These are phyloP conservation scores for Regulus satrapa DNA, from an alignment of 2,113 vertebrate genomes.

Conservation along the genomic window DNA sequence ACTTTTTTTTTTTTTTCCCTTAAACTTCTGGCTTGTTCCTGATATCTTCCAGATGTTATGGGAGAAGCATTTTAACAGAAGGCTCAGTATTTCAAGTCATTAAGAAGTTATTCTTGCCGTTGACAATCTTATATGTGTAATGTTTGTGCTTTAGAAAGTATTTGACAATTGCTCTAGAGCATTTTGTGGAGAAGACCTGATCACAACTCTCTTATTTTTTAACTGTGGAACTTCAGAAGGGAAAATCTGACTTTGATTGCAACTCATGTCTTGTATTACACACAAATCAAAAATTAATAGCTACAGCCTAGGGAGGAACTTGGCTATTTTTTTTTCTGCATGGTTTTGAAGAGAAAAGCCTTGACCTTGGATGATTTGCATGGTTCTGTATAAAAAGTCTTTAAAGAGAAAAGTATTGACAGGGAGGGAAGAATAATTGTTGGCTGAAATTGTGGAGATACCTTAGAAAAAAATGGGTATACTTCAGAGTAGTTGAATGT, in stretches of 20 bases:
- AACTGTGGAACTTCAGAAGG: not conserved
- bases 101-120: not conserved
- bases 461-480: not conserved
- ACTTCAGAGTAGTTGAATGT: not conserved
- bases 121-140: not conserved
- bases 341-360: not conserved
- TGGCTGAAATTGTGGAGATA: not conserved
- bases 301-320: not conserved
- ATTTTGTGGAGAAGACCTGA: not conserved
- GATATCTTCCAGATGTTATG: not conserved
- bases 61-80: not conserved
- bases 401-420: not conserved
- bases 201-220: rapidly evolving
- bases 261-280: not conserved
- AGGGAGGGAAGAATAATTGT: not conserved
- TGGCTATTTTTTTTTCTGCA: not conserved
- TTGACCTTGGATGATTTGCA: not conserved
- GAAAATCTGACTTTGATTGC: not conserved
- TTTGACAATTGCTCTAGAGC: not conserved
- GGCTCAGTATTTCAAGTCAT: not conserved
- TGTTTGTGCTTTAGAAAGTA: not conserved
- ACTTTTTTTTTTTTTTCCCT: not conserved
- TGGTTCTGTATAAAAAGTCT: not conserved
- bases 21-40: not conserved
- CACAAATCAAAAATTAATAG: not conserved